phyloP scores from a whole-genome alignment of 1,140 invertebrate species.

The Leptonema lineaticorne region DNA sequence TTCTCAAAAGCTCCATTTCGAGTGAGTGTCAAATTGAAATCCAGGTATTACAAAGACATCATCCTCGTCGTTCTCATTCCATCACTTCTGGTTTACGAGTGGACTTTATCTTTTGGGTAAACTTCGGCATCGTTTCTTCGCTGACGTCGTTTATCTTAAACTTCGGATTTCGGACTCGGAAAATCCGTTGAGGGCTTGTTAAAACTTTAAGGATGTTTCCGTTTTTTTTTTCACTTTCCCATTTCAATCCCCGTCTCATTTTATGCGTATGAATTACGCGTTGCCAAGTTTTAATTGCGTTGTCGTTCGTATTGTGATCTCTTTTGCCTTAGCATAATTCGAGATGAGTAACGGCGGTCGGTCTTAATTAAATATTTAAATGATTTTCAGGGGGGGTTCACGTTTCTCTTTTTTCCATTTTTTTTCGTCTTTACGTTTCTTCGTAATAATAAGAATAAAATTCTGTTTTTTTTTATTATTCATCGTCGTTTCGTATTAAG shows the following conservation, averaged over 20 bases:
- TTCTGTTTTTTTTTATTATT: too few species aligned
- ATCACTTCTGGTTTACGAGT: not conserved
- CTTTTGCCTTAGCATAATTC: not conserved
- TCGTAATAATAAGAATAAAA: too few species aligned
- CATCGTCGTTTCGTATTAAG: too few species aligned
- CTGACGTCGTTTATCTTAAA: constrained; percentile 1
- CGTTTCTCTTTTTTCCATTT: too few species aligned
- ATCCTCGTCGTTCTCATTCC: not conserved
- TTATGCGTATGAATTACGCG: not conserved
- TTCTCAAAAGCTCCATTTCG: too few species aligned
- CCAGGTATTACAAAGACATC: not conserved
- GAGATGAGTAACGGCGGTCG: too few species aligned
- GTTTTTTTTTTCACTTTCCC: not conserved
- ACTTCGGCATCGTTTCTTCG: constrained; percentile 2
- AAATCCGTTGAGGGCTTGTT: not conserved
- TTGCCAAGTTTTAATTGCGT: not conserved
- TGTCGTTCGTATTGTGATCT: not conserved
- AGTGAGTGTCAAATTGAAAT: too few species aligned
- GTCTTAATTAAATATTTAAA: not conserved
- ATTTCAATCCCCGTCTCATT: too few species aligned
- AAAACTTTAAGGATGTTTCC: not conserved
- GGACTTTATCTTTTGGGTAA: constrained; percentile 8
- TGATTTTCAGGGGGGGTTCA: too few species aligned
- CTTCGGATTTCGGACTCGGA: not conserved
- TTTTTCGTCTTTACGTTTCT: too few species aligned